Evolutionary conservation across 1,140 invertebrate species (phyloP), one percentile per base, ranked within the genome.

Genomic region (Drosophila bipectinata): DNA sequence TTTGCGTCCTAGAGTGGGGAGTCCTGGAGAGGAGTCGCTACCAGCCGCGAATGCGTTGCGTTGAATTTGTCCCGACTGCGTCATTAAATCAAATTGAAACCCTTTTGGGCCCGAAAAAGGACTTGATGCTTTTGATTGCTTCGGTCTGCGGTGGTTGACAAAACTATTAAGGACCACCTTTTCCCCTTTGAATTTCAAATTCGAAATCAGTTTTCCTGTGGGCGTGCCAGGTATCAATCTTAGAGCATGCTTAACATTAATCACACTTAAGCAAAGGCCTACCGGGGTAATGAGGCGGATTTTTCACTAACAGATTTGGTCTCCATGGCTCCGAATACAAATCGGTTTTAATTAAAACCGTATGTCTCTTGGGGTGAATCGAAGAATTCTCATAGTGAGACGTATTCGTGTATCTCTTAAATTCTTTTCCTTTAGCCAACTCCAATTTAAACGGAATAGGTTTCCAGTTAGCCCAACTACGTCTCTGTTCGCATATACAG

Each of bases 61-160:
- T 87, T 87, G 83, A 85, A 85, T 82, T 87, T 85, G 82, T 87
- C 74, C 82, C 77, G 71, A 78, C 82, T 76, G 74, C 82, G 77
- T 88, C 82, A 85, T 85, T 85, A 85, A 85, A 88, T 85, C 82
- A 85, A 85, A 85, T 85, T 85, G 82, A 88, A 85, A 87, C 82
- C 82, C 81, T 80, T 85, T 85, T 72, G 45, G 67, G 52, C 39
- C 28, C 58, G 62, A 76, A 77, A 87, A 79, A 81, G 78, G 82
- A 76, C 74, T 68, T 52, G 47, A 72, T 71, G 82, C 83, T 78
- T 88, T 82, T 87, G 82, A 85, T 85, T 85, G 82, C 82, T 76
- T 69, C 52, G 41, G 26, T 71, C 63, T 57, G 34, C 7, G 71
- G 48, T 15, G 72, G 61, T 60, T 76, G 45, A 61, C 83, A 72